A percentile compares a stretch with the other conserved stretches of the same genome.
Evolutionary conservation across 2,113 vertebrate genomes (phyloP).

Genomic region (Strigops habroptila): DNA sequence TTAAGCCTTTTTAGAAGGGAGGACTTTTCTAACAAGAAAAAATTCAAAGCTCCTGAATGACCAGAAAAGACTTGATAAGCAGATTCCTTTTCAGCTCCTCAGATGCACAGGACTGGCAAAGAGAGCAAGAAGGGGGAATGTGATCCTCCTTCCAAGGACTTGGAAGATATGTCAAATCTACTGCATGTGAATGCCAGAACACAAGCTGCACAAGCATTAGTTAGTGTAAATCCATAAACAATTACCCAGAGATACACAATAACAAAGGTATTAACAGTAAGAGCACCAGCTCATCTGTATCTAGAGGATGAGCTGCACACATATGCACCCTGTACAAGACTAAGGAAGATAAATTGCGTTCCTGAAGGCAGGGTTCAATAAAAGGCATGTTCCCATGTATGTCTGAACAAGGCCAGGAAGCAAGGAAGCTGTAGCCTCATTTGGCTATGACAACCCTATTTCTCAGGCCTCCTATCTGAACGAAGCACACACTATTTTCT

Average conservation of each 20-base stretch:
- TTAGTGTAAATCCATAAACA: background rate
- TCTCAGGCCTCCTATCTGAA: background rate
- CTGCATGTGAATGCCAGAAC: background rate
- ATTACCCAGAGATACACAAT: background rate
- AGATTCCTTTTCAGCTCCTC: background rate
- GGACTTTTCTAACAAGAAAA: background rate
- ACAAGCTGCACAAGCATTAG: background rate
- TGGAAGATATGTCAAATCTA: accelerated
- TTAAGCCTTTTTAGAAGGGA: background rate
- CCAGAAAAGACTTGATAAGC: background rate
- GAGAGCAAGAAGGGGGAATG: background rate
- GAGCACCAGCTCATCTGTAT: background rate
- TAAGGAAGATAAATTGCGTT: background rate
- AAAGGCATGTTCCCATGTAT: background rate
- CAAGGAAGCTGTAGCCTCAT: background rate
- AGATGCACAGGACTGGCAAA: background rate
- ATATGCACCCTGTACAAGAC: accelerated
- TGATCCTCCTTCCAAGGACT: background rate
- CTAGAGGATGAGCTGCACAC: background rate
- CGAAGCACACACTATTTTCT: background rate
- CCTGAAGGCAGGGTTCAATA: background rate
- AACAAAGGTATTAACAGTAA: background rate
- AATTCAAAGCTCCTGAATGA: background rate
- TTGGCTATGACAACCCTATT: background rate
- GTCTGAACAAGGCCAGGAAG: background rate